A percentile compares a stretch with the other conserved stretches of the same genome.
phyloP scores from a whole-genome alignment of 2,113 vertebrate species.

The Otus sunia region DNA sequence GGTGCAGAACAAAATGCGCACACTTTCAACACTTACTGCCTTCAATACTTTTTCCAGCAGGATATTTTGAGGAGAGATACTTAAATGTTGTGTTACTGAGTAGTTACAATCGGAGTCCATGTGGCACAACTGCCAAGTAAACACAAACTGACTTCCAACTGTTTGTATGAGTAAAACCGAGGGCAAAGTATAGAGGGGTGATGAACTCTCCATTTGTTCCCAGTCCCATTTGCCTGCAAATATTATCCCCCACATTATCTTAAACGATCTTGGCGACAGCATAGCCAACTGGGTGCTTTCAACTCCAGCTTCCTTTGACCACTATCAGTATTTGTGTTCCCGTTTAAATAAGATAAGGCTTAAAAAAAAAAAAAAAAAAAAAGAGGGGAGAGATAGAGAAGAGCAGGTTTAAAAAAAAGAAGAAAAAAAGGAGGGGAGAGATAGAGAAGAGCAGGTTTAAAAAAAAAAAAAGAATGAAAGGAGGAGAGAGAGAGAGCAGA shows the following conservation, averaged over 20 bases:
- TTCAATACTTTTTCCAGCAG: background rate
- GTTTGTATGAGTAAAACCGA: background rate
- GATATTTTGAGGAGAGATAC: background rate
- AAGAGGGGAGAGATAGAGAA: background rate
- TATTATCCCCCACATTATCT: background rate
- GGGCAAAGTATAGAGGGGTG: background rate
- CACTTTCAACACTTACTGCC: background rate
- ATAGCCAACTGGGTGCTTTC: background rate
- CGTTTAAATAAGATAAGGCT: conserved; percentile 41
- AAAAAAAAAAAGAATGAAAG: too few relatives aligned
- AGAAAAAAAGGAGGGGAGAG: background rate
- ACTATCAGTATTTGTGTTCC: conserved; percentile 21
- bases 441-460: background rate
- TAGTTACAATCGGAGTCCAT: background rate
- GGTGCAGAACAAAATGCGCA: background rate
- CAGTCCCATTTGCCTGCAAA: background rate
- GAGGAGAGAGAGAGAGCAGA: background rate
- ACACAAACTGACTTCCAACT: background rate
- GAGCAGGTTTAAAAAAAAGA: background rate
- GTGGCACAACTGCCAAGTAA: background rate
- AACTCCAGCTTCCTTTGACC: background rate
- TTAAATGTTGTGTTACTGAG: background rate
- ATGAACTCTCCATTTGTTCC: background rate
- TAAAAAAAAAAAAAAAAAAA: background rate
- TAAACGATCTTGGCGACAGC: conserved; percentile 10